A percentile compares a stretch with the other conserved stretches of the same genome.
Conservation (phyloP, 2,113 vertebrate genomes). For the Solea solea region DNA sequence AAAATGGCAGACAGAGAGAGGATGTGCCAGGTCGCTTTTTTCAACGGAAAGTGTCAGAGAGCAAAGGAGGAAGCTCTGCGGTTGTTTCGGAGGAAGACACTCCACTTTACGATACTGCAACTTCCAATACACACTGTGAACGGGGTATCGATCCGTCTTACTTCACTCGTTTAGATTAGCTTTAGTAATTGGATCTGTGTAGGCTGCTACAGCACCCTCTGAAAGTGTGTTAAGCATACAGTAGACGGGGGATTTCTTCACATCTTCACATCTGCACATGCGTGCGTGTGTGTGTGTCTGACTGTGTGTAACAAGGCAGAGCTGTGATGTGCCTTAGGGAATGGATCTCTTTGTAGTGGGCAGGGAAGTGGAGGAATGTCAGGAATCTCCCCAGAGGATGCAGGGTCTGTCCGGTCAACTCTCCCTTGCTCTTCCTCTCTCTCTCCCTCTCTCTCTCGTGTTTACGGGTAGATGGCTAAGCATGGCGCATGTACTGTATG, state of each 20-base stretch:
- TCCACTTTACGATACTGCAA: slow-evolving; percentile 30
- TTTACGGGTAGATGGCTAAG: not conserved
- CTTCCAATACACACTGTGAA: not conserved
- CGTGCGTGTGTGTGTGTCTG: slow-evolving; percentile 14
- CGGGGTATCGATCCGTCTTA: slow-evolving; percentile 36
- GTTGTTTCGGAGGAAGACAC: slow-evolving; percentile 64
- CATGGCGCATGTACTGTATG: slow-evolving; percentile 1
- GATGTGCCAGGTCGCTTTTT: slow-evolving; percentile 19
- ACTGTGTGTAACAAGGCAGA: slow-evolving; percentile 44
- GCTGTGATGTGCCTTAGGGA: slow-evolving; percentile 50
- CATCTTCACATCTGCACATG: not conserved
- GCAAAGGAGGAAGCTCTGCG: slow-evolving; percentile 58
- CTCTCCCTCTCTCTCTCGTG: slow-evolving; percentile 3
- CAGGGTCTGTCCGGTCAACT: slow-evolving; percentile 58
- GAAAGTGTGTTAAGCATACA: slow-evolving; percentile 14
- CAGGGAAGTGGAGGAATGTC: slow-evolving; percentile 76
- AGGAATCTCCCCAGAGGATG: slow-evolving; percentile 73
- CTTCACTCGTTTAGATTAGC: slow-evolving; percentile 51
- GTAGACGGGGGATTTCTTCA: slow-evolving; percentile 24
- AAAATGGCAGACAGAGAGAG: too few relatives aligned
- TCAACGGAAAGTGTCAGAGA: slow-evolving; percentile 60
- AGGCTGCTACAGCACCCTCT: slow-evolving; percentile 20
- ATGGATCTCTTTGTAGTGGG: slow-evolving; percentile 67
- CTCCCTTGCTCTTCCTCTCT: slow-evolving; percentile 13
- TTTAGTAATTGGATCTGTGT: slow-evolving; percentile 38